Percentiles rank a stretch among this genome's conserved stretches.
These are phyloP conservation scores for Parnassius apollo DNA, from an alignment of 2,888 invertebrate genomes.

Conservation along the genomic window DNA sequence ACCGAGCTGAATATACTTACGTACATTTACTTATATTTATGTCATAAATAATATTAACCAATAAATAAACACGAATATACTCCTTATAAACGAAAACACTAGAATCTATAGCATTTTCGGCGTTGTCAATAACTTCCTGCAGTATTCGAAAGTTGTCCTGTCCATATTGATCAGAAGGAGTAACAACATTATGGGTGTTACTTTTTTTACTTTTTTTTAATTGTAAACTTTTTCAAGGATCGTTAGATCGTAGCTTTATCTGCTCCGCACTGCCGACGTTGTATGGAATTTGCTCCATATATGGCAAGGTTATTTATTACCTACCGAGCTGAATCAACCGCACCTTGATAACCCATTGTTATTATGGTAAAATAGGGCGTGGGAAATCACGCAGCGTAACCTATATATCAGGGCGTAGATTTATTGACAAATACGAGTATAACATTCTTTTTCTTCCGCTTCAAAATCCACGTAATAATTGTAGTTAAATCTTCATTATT, in stretches of 20 bases:
- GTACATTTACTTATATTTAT: too few species aligned
- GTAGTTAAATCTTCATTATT: too few species aligned
- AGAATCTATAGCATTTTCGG: too few species aligned
- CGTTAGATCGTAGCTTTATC: slow-evolving; percentile 38
- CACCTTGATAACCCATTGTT: slow-evolving; percentile 47
- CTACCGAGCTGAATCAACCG: slow-evolving; percentile 36
- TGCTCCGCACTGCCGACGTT: slow-evolving; percentile 45
- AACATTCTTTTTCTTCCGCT: slow-evolving; percentile 24
- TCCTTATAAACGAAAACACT: too few species aligned
- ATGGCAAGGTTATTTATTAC: slow-evolving; percentile 51
- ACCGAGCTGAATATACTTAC: slow-evolving; percentile 16
- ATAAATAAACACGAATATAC: too few species aligned
- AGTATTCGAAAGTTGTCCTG: too few species aligned
- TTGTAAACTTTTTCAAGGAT: not conserved
- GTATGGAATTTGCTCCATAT: slow-evolving; percentile 68
- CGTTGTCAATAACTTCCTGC: too few species aligned
- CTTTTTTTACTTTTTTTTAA: too few species aligned
- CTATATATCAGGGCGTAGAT: slow-evolving; percentile 44
- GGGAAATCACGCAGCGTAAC: slow-evolving; percentile 52
- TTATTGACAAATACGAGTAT: slow-evolving; percentile 13
- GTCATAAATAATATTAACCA: too few species aligned
- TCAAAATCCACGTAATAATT: slow-evolving; percentile 9
- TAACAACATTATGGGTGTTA: too few species aligned
- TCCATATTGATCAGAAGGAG: too few species aligned
- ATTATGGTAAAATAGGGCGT: slow-evolving; percentile 47